phyloP scores from a whole-genome alignment of 2,113 vertebrate species.

The Electrona antarctica region DNA sequence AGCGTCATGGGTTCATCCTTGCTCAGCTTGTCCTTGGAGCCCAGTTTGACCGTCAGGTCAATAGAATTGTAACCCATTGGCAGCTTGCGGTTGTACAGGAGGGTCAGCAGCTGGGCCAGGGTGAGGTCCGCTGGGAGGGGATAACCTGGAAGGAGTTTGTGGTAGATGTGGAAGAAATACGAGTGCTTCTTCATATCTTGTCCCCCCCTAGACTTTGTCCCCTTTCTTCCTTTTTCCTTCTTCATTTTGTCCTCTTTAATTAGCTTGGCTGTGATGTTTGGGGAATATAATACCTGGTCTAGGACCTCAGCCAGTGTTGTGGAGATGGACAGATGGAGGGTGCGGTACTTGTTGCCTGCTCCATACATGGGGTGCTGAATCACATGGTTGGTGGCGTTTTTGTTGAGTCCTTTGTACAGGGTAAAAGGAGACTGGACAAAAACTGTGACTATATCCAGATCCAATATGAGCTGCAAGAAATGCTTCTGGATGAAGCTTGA shows the following conservation, averaged over 20 bases:
- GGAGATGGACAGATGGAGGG: constrained; percentile 95
- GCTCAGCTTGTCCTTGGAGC: constrained; percentile 94
- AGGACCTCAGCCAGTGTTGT: constrained; percentile 96
- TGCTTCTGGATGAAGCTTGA: constrained; percentile 96
- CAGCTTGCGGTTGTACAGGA: constrained; percentile 95
- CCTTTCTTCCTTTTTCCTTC: constrained; percentile 99
- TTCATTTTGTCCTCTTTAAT: constrained; percentile 99
- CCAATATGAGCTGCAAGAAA: constrained; percentile 97
- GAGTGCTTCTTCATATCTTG: constrained; percentile 92
- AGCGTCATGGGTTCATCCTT: constrained; percentile 91
- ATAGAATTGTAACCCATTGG: constrained; percentile 97
- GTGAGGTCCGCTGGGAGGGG: constrained; percentile 96
- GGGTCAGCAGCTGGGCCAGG: constrained; percentile 93
- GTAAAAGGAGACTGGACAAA: constrained; percentile 98
- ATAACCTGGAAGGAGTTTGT: constrained; percentile 93
- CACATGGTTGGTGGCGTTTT: constrained; percentile 95
- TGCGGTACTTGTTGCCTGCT: constrained; percentile 98
- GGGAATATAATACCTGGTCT: constrained; percentile 94
- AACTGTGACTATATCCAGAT: constrained; percentile 98
- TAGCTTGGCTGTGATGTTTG: constrained; percentile 97
- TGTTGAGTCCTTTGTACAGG: constrained; percentile 97
- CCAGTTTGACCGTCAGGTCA: constrained; percentile 95
- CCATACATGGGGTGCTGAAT: constrained; percentile 99
- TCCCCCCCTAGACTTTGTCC: constrained; percentile 91
- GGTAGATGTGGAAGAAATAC: constrained; percentile 96